Evolutionary conservation across 2,797 vertebrate species (phyloP).

Genomic region (Agapornis canus): DNA sequence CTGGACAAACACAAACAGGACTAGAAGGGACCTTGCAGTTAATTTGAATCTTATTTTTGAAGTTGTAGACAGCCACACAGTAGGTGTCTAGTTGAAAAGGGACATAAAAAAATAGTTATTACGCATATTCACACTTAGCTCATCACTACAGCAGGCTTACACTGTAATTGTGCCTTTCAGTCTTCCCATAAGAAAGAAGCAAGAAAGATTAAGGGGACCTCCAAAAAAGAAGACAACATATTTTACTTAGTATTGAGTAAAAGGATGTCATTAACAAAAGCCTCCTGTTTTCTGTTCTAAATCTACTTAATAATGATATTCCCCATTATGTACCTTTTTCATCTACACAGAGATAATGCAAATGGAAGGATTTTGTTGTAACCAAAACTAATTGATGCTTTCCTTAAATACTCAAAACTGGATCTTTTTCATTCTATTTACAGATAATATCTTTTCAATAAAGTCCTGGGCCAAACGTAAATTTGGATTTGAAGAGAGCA

Average conservation of each 20-base stretch:
- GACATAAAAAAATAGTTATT: background rate
- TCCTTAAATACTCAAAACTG: background rate
- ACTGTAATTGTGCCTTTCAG: background rate
- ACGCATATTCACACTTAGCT: background rate
- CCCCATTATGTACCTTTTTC: background rate
- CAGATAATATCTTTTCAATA: constrained; percentile 96
- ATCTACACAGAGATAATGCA: background rate
- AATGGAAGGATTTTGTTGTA: background rate
- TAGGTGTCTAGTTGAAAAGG: constrained; percentile 1
- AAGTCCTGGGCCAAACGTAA: constrained; percentile 99
- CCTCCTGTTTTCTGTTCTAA: background rate
- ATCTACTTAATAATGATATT: background rate
- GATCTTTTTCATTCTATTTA: constrained; percentile 58
- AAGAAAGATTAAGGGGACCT: background rate
- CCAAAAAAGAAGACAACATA: background rate
- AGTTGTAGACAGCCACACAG: background rate
- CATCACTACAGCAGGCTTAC: background rate
- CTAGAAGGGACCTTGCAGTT: background rate
- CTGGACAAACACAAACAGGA: background rate
- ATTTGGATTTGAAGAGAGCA: constrained; percentile 91
- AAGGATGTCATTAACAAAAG: background rate
- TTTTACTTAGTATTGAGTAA: background rate
- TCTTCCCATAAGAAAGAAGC: background rate
- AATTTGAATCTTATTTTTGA: background rate
- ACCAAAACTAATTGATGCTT: background rate